These are phyloP conservation scores for Erithacus rubecula DNA, from an alignment of 2,797 vertebrate species.

Conservation along the genomic window DNA sequence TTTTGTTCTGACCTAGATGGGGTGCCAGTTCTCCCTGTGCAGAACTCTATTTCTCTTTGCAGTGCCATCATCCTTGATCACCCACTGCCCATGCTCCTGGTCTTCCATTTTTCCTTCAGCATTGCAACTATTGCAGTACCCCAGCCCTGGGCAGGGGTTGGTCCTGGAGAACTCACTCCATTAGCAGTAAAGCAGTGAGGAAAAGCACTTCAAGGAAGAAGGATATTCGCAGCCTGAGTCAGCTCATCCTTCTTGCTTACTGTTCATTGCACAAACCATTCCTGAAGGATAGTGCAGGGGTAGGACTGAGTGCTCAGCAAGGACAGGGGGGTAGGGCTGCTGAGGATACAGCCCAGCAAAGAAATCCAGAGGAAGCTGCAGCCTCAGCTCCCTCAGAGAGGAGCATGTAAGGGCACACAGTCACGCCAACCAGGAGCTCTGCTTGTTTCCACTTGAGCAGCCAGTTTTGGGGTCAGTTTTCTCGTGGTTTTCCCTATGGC, in stretches of 20 bases:
- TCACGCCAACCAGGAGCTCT: fast-evolving
- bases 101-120: background rate
- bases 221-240: background rate
- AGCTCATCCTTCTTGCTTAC: background rate
- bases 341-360: background rate
- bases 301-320: background rate
- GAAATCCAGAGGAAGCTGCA: background rate
- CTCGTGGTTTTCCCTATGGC: background rate
- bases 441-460: background rate
- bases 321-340: background rate
- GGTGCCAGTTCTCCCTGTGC: background rate
- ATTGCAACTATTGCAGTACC: fast-evolving
- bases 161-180: fast-evolving
- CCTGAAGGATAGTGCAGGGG: background rate
- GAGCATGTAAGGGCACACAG: background rate
- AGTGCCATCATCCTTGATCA: background rate
- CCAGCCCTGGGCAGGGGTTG: background rate
- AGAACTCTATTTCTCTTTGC: background rate
- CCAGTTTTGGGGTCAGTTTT: background rate
- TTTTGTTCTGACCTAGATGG: background rate
- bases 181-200: background rate
- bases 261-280: background rate
- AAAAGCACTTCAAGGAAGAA: background rate
- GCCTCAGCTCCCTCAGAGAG: background rate
- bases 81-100: background rate